Conservation (phyloP, 2,113 vertebrate species). For the human region DNA sequence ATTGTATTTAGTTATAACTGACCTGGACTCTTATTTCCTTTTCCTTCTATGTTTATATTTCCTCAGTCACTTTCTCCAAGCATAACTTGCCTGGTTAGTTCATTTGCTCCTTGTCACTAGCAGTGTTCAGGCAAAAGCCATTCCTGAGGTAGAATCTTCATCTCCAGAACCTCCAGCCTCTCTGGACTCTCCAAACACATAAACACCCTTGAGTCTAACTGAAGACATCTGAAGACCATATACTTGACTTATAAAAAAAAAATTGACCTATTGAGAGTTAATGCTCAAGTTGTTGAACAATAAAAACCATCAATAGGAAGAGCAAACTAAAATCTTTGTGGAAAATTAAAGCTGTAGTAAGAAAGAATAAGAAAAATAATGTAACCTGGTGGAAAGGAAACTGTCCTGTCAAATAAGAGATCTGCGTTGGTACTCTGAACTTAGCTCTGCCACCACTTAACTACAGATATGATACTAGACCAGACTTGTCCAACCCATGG, state of each 20-base stretch:
- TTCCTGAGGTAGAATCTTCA: not conserved
- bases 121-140: not conserved
- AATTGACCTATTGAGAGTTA: not conserved
- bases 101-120: not conserved
- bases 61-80: not conserved
- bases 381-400: not conserved
- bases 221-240: not conserved
- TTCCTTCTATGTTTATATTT: not conserved
- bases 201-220: not conserved
- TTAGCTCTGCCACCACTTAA: not conserved
- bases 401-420: not conserved
- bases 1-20: not conserved
- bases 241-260: not conserved
- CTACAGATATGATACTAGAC: too few relatives aligned
- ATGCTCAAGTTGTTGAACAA: not conserved
- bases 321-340: not conserved
- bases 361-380: not conserved
- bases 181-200: not conserved
- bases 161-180: not conserved
- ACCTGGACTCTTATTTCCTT: not conserved
- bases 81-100: not conserved
- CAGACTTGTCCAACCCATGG: too few relatives aligned
- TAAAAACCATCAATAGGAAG: not conserved
- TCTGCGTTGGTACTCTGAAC: not conserved
- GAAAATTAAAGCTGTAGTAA: not conserved